Evolutionary conservation across 92 coral and sea anemone species (phyloP), one percentile per base, ranked within the genome.

Genomic region (Metridium senile): DNA sequence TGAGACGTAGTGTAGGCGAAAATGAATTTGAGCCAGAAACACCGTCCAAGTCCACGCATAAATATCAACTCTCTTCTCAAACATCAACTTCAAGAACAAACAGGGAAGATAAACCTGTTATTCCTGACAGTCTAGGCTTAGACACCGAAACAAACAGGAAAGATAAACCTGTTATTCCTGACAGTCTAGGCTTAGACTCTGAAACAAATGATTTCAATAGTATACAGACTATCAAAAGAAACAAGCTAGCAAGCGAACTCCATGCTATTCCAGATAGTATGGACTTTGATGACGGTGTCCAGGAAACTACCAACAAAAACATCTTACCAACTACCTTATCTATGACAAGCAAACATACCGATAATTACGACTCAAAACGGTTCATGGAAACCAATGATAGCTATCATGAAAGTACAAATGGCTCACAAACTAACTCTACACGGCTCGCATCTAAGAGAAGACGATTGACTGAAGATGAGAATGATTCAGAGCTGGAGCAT

Each of bases 261-360:
- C 81, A 54, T 35, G 82, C 68, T 16, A 35, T 87, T 67, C 78
- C 91, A 17, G 91, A 83, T 2, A 83, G 88, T 83, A 68, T 83
- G 85, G 88, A 69, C 17, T 23, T 77, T 18, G 81, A 74, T 0
- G 72, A 58, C 52, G 43, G 72, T 13, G 6, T 13, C 49, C 6
- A 39, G 49, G 49, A 39, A 39, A 39, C 49, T 39, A 4, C 49
- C 49, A 39, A 39, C 49, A 13, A 39, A 39, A 39, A 39, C 13
- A 4, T 4, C 49, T 4, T 13, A 39, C 49, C 49, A 39, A 39
- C 49, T 13, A 26, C 54, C 8, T 8, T 19, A 68, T 29, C 13
- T 0, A 18, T 10, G 9, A 29, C 20, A 9, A n/a, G 29, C 7
- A 18, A 0, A 9, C 8, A 39, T 4, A 39, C 8, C 49, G 49